These are phyloP conservation scores for Lepisosteus osseus DNA, from an alignment of 2,113 vertebrate genomes.

Conservation along the genomic window DNA sequence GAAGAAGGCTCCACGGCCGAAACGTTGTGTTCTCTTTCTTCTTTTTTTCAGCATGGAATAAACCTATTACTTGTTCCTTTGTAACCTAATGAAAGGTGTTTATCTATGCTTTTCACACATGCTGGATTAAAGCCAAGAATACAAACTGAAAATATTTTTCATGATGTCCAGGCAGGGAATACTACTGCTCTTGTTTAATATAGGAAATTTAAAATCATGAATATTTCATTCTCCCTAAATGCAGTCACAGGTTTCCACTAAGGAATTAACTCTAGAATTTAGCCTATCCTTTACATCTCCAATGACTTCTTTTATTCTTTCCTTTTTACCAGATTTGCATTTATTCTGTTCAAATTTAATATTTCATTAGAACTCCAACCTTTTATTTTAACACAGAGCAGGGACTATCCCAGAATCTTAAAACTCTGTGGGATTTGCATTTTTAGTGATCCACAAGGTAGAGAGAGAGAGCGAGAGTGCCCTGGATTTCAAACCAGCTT, in stretches of 20 bases:
- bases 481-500: conserved; percentile 23
- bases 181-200: conserved; percentile 13
- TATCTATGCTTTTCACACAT: not conserved
- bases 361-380: conserved; percentile 14
- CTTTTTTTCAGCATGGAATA: no score
- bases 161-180: not conserved
- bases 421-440: conserved; percentile 36
- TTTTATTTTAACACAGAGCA: conserved; percentile 25
- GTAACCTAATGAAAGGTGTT: not conserved
- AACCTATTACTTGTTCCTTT: no score
- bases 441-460: conserved; percentile 24
- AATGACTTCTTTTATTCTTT: conserved; percentile 12
- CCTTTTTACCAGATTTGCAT: conserved; percentile 14
- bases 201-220: conserved; percentile 20
- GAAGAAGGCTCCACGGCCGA: no score
- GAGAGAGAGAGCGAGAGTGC: conserved; percentile 19
- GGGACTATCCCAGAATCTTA: conserved; percentile 21
- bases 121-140: not conserved
- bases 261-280: conserved; percentile 11
- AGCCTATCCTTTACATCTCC: conserved; percentile 4
- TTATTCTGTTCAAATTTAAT: conserved; percentile 22
- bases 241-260: not conserved
- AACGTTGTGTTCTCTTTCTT: no score
- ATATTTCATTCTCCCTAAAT: conserved; percentile 20
- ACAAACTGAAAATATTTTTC: conserved; percentile 18